Evolutionary conservation across 2,888 invertebrate species (phyloP).

Genomic region (Hylaea fasciaria): DNA sequence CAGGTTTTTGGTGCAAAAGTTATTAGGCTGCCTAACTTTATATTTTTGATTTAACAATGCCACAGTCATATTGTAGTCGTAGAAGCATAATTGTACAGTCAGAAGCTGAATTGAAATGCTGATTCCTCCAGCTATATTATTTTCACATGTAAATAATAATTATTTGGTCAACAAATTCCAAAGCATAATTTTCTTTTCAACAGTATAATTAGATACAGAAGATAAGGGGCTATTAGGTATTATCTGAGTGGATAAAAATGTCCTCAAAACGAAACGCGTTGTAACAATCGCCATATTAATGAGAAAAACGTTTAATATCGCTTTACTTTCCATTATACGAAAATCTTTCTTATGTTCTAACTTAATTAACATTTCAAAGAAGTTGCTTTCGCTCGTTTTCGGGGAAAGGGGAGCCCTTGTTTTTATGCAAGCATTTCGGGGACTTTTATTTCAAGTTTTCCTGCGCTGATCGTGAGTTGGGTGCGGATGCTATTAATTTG

Average conservation of each 20-base stretch:
- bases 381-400: constrained; percentile 31
- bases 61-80: too few relatives aligned
- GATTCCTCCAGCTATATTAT: too few relatives aligned
- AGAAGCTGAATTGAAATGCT: too few relatives aligned
- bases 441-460: constrained; percentile 34
- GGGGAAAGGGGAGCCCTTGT: constrained; percentile 24
- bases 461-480: constrained; percentile 29
- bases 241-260: constrained; percentile 2
- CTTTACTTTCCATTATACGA: constrained; percentile 26
- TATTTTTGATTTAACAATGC: too few relatives aligned
- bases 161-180: too few relatives aligned
- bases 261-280: constrained; percentile 2
- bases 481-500: constrained; percentile 25
- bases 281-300: constrained; percentile 23
- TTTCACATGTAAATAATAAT: too few relatives aligned
- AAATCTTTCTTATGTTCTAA: constrained; percentile 32
- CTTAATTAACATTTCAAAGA: constrained; percentile 41
- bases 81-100: too few relatives aligned
- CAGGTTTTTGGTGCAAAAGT: not conserved
- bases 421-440: constrained; percentile 20
- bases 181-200: too few relatives aligned
- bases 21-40: not conserved
- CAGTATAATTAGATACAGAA: too few relatives aligned
- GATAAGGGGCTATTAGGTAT: too few relatives aligned
- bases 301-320: constrained; percentile 34